Base-by-base conservation (phyloP, 2,113 vertebrate genomes). In the Indicator indicator region DNA sequence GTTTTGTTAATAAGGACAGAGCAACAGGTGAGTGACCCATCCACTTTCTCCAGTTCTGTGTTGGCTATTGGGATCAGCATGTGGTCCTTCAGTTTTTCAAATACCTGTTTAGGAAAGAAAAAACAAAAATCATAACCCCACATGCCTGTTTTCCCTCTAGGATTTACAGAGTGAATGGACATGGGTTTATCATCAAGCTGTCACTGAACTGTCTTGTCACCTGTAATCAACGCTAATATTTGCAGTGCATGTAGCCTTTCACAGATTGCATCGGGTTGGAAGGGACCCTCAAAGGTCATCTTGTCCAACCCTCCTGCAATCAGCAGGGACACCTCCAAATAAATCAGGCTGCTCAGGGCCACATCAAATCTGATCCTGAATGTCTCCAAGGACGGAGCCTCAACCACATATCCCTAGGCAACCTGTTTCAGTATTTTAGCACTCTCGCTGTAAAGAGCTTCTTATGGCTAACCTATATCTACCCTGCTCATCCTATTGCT, bases 31-130 rank as follows among this genome's bases (percentile, higher is more conserved):
- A 99, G 98, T 38, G 96, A 55, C 44, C 99, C 99, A 1, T 99
- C 98, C 96, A 99, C 98, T 97, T 99, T 99, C 80, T 94, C 96
- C 95, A 98, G 97, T 97, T 99, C 99, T 70, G 91, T 90, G 90
- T 97, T 98, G 94, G 98, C 97, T 94, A 98, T 97, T 0, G 99
- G 99, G 86, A 99, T 99, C 97, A 99, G 98, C 97, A 98, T 98
- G 97, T 99, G 96, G 97, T 99, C 99, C 98, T 99, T 99, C 97
- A 99, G 97, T 94, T 98, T 99, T 97, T 99, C 99, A 94, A 99
- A 99, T 54, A 99, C 98, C 99, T 99, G 95, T 67, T 86, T 40
- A 42, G 69, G 71, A 86, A 89, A 92, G 36, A 75, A 82, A 93
- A 88, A 0, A 94, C 17, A 73, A 72, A 88, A 90, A 54, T 52